phyloP scores from a whole-genome alignment of 2,113 vertebrate genomes.

The Typhlomys cinereus region DNA sequence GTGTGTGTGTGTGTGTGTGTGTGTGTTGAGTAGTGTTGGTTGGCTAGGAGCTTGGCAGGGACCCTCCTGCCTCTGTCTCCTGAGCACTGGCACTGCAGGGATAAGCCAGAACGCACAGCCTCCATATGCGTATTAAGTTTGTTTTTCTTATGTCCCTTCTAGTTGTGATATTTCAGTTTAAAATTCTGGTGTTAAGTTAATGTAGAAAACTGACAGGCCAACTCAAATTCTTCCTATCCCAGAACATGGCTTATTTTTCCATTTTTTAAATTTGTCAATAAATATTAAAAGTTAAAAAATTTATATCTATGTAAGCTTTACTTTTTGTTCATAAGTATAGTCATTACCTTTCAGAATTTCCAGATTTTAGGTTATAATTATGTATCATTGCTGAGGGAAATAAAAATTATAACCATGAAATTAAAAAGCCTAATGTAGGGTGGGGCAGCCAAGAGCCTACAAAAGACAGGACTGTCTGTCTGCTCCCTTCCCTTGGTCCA shows the following conservation, averaged over 20 bases:
- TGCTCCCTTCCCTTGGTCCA: no score
- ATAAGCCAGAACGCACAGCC: background rate
- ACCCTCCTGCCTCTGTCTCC: background rate
- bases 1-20: no score
- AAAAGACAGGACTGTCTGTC: no score
- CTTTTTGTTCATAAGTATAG: background rate
- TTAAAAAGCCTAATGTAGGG: no score
- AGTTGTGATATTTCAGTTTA: background rate
- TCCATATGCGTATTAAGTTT: background rate
- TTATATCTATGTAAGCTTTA: background rate
- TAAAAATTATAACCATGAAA: no score
- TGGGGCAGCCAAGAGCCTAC: no score
- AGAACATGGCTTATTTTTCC: background rate
- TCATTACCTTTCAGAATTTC: slow-evolving; percentile 19
- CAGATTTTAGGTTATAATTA: slow-evolving; percentile 37
- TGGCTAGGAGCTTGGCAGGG: background rate
- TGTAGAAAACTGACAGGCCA: background rate
- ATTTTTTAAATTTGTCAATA: slow-evolving; percentile 15
- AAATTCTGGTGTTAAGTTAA: slow-evolving; percentile 47
- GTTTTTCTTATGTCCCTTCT: background rate
- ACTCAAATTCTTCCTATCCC: background rate
- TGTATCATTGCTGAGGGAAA: no score
- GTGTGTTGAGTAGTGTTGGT: background rate
- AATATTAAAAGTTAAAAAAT: background rate
- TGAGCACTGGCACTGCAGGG: background rate